Percentiles rank a stretch among this genome's conserved stretches.
Evolutionary conservation across 2,797 vertebrate species (phyloP).

Genomic region (Morelia viridis): DNA sequence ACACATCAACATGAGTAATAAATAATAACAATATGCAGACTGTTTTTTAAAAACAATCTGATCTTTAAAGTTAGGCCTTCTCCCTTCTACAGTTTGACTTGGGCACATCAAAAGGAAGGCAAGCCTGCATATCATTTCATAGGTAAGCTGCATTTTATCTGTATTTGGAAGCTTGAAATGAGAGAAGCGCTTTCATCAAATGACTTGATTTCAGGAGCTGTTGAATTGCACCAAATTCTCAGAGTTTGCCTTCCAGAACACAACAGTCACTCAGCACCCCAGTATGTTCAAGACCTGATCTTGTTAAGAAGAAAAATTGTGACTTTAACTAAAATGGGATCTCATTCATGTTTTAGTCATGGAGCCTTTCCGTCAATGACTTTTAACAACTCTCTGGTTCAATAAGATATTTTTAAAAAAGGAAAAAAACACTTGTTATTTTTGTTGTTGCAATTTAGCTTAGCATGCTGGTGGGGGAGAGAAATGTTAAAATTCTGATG

Average conservation of each 20-base stretch:
- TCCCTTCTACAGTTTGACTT: not conserved
- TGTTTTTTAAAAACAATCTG: not conserved
- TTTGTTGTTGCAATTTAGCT: conserved; percentile 47
- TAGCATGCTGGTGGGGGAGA: conserved; percentile 1
- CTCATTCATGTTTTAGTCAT: conserved; percentile 63
- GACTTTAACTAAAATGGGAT: conserved; percentile 74
- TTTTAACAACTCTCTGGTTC: conserved; percentile 64
- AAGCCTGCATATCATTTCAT: conserved; percentile 43
- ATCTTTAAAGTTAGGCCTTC: not conserved
- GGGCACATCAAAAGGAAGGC: conserved; percentile 19
- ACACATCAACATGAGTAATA: not conserved
- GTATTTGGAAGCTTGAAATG: conserved; percentile 57
- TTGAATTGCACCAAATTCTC: conserved; percentile 46
- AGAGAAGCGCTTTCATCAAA: conserved; percentile 64
- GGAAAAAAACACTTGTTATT: not conserved
- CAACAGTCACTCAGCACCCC: conserved; percentile 59
- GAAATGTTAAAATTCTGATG: conserved; percentile 57
- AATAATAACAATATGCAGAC: not conserved
- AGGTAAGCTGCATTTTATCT: conserved; percentile 59
- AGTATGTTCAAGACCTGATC: conserved; percentile 64
- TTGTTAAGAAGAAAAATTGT: conserved; percentile 71
- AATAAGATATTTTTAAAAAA: conserved; percentile 46
- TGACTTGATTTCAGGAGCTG: conserved; percentile 63
- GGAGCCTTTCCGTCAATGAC: conserved; percentile 64
- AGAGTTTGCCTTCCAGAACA: conserved; percentile 59